A percentile compares a stretch with the other conserved stretches of the same genome.
phyloP scores from a whole-genome alignment of 1,140 invertebrate species.

The Paralvinella palmiformis region DNA sequence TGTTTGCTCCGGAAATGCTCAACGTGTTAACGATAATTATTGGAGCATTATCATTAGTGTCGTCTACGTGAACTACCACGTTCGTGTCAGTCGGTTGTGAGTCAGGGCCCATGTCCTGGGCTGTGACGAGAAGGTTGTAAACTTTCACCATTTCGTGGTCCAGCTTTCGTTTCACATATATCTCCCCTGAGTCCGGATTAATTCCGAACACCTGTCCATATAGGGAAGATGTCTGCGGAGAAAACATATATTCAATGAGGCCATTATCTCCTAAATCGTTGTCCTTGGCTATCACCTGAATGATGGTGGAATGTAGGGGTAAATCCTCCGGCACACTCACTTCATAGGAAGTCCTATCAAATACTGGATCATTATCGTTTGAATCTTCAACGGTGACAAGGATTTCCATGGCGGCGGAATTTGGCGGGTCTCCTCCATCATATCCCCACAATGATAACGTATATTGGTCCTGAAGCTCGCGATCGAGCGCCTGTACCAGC shows the following conservation, averaged over 20 bases:
- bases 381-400: constrained; percentile 63
- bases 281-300: constrained; percentile 62
- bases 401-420: constrained; percentile 13
- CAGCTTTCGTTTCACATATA: constrained; percentile 51
- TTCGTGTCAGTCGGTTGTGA: constrained; percentile 81
- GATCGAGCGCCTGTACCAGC: constrained; percentile 10
- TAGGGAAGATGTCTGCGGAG: constrained; percentile 73
- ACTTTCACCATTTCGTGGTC: constrained; percentile 8
- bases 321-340: constrained; percentile 20
- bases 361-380: constrained; percentile 93
- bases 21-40: constrained; percentile 57
- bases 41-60: constrained; percentile 66
- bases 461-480: constrained; percentile 10
- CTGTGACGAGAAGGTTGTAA: constrained; percentile 13
- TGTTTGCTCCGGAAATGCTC: constrained; percentile 50
- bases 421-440: constrained; percentile 57
- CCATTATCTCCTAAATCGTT: constrained; percentile 90
- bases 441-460: constrained; percentile 64
- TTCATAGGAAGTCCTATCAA: constrained; percentile 87
- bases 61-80: constrained; percentile 72
- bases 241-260: constrained; percentile 61
- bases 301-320: constrained; percentile 68
- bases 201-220: constrained; percentile 79
- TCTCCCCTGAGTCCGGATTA: constrained; percentile 79
- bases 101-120: constrained; percentile 13